Evolutionary conservation across 2,113 vertebrate genomes (phyloP), one percentile per base, ranked within the genome.

Genomic region (Meriones unguiculatus): DNA sequence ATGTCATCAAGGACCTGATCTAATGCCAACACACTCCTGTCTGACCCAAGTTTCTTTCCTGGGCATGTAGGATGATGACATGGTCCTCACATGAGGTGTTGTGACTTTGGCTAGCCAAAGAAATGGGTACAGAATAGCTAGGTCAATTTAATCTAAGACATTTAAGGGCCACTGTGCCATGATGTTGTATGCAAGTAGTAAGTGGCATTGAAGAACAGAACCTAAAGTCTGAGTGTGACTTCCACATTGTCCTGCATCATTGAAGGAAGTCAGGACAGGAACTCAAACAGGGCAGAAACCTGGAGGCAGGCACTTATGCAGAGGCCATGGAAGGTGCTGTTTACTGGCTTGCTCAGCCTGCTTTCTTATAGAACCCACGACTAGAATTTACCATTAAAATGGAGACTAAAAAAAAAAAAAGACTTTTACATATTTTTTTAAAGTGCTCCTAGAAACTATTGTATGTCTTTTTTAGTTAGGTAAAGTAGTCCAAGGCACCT

Each of bases 71-170:
- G 52, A 46, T 82, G 70, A 64, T 4, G 1, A 28, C 67, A 1
- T 10, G 3, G n/a, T 59, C 64, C 8, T 52, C 2, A 35, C 2
- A 1, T 4, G 32, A 67, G 50, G 20, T 50, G 0, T 0, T 2
- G 52, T 82, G 62, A 69, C 64, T 18, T 46, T 2, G 13, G 30
- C 22, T 38, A 52, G 35, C 38, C 38, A 18, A 28, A 5, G 28
- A 54, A 70, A 67, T 12, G 30, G 28, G 3, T 38, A 1, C 67
- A 67, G 50, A 59, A 52, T 0, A 15, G 25, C 46, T 0, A 32
- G 25, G 35, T 28, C 64, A 15, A 57, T 32, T 84, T 50, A 9
- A 72, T 32, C 20, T 59, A 35, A 73, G 25, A 15, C 15, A 64
- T 38, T 17, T 73, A 30, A 64, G 22, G 32, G 64, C 3, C 11